Evolutionary conservation across 1,140 invertebrate genomes (phyloP), one percentile per base, ranked within the genome.

Genomic region (Drosophila jambulina): DNA sequence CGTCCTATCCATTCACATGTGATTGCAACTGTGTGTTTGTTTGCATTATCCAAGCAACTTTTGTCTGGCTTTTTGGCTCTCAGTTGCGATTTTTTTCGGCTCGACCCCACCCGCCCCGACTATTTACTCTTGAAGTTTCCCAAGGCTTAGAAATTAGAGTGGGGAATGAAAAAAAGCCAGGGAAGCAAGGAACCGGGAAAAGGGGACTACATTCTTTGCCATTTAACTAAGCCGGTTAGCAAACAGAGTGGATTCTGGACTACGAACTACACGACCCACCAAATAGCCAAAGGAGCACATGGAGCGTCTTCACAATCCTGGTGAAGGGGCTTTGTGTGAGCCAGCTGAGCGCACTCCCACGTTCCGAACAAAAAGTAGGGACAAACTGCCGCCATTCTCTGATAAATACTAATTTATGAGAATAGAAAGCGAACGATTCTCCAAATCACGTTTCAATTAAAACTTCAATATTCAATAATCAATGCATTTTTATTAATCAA

Each of bases 161-260:
- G 15, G 17, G n/a, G 42, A 42, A 17, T 29, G 27, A 27, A 19
- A 12, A 9, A 27, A 27, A 13, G 13, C 15, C 4, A 3, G 67
- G 64, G 8, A 40, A 23, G 13, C 15, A 43, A 19, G 38, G 13
- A 19, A n/a, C 21, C 48, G 40, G 51, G 56, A 32, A 42, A 42
- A 15, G 34, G 49, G 12, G 32, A 53, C 25, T 49, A 78, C 69
- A 71, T 82, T 86, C 71, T 84, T 87, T 82, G 62, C 69, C 79
- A 82, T 87, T 82, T 82, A 83, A 75, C 83, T 86, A 87, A 86
- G 80, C 84, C 74, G 75, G 61, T 76, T 82, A 77, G 78, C 59
- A 49, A 77, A 86, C 82, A 61, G 64, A 63, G 56, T 82, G 48
- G 34, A 56, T 29, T 36, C 32, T 27, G 58, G n/a, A 27, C 21